Conservation (phyloP, 2,113 vertebrate species). For the Agelaius tricolor region DNA sequence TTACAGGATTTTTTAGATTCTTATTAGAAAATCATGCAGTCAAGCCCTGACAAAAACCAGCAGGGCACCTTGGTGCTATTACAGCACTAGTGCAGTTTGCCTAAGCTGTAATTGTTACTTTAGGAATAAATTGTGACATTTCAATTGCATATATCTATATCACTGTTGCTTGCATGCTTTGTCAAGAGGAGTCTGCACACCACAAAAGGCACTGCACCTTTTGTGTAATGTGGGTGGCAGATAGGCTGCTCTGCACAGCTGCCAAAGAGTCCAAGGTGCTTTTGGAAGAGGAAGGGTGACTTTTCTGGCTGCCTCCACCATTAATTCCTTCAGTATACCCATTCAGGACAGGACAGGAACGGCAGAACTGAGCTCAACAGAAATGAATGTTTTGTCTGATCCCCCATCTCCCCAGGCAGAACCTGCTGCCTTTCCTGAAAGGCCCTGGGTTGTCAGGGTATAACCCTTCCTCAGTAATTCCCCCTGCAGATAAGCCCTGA, state of each 20-base stretch:
- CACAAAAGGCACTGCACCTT: not conserved
- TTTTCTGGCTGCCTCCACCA: not conserved
- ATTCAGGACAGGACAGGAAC: accelerated
- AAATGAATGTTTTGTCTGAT: accelerated
- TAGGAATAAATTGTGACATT: not conserved
- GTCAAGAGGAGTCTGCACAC: not conserved
- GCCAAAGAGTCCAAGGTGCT: not conserved
- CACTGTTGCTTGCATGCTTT: not conserved
- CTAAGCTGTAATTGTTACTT: not conserved
- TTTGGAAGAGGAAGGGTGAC: not conserved
- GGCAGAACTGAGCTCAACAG: not conserved
- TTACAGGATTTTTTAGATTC: not conserved
- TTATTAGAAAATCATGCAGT: not conserved
- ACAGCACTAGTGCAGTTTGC: not conserved
- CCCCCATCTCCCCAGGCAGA: not conserved
- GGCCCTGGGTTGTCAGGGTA: not conserved
- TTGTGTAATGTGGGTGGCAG: not conserved
- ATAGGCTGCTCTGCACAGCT: not conserved
- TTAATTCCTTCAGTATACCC: not conserved
- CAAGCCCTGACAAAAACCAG: not conserved
- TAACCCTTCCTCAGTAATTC: not conserved
- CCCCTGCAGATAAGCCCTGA: not conserved
- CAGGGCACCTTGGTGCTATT: not conserved
- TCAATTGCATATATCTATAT: not conserved
- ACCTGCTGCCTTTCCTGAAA: not conserved